These are phyloP conservation scores for Eulemur albifrons DNA, from an alignment of 2,797 vertebrate genomes.

Conservation along the genomic window DNA sequence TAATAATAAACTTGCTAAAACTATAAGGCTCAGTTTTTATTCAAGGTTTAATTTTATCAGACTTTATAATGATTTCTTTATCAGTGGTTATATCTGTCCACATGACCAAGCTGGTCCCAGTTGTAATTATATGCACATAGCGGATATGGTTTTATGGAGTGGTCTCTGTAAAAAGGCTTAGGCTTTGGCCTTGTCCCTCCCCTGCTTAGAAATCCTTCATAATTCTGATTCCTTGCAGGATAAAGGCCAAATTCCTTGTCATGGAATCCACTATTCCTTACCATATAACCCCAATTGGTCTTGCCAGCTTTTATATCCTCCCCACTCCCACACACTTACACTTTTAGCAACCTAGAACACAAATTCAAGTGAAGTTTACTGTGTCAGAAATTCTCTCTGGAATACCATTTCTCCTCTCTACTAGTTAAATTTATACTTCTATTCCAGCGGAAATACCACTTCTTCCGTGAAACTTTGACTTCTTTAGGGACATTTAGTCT, in stretches of 20 bases:
- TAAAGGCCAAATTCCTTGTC: background rate
- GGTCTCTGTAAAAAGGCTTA: background rate
- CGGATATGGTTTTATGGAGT: background rate
- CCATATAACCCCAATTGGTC: background rate
- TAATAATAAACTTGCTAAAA: conserved; percentile 3
- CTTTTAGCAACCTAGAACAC: background rate
- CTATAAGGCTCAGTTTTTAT: background rate
- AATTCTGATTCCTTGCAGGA: background rate
- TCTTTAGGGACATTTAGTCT: background rate
- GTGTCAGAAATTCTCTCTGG: background rate
- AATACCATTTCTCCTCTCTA: background rate
- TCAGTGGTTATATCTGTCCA: background rate
- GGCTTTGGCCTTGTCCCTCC: background rate
- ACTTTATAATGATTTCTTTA: conserved; percentile 12
- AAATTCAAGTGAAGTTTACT: background rate
- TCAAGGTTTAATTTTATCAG: conserved; percentile 40
- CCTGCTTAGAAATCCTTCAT: background rate
- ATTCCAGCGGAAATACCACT: background rate
- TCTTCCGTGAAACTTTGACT: background rate
- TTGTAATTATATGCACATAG: background rate
- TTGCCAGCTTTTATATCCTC: background rate
- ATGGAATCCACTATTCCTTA: background rate
- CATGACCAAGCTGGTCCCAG: background rate
- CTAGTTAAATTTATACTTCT: background rate
- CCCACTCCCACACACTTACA: background rate